Conservation (phyloP, 2,888 invertebrate genomes). For the Lacanobia oleracea region DNA sequence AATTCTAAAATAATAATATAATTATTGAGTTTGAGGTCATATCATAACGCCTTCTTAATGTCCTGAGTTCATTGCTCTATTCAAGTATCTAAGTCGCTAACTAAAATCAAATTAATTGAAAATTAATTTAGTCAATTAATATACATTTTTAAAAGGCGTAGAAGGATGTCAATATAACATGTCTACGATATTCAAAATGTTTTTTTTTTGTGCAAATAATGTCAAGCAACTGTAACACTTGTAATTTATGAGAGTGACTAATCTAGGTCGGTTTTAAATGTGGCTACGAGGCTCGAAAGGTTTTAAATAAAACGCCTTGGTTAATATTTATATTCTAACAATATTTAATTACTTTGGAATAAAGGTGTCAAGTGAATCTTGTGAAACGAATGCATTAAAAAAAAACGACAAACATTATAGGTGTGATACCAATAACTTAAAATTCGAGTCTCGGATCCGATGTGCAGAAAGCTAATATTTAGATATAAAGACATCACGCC, state of each 20-base stretch:
- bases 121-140: constrained; percentile 19
- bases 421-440: no score
- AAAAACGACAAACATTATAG: no score
- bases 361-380: neutral
- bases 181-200: neutral
- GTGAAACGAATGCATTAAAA: neutral
- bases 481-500: neutral
- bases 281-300: neutral
- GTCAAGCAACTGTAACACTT: constrained; percentile 27
- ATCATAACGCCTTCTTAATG: constrained; percentile 36
- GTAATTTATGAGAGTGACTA: constrained; percentile 5
- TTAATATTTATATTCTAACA: neutral
- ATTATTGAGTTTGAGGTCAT: constrained; percentile 18
- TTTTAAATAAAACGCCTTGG: neutral
- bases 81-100: neutral
- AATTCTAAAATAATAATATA: constrained; percentile 26
- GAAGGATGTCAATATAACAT: neutral
- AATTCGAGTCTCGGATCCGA: neutral
- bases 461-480: neutral
- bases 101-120: constrained; percentile 24
- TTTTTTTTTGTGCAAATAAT: constrained; percentile 1
- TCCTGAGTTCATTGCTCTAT: constrained; percentile 23
- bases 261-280: constrained; percentile 28
- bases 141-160: neutral
- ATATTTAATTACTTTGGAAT: neutral